Evolutionary conservation across 2,113 vertebrate species (phyloP), one percentile per base, ranked within the genome.

Genomic region (Ammospiza caudacuta): DNA sequence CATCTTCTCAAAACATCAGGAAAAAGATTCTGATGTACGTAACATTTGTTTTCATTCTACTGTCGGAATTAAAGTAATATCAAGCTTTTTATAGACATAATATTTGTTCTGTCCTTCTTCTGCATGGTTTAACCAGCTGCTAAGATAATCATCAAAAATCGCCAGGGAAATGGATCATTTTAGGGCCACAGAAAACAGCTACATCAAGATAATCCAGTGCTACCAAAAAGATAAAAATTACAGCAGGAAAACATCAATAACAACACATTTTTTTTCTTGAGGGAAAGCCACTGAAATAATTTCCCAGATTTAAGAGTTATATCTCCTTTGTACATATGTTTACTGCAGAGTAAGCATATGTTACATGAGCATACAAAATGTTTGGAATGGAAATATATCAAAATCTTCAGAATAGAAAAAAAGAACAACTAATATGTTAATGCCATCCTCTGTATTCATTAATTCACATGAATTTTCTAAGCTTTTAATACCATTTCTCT

Each of bases 1-100:
- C 91, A 84, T 87, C 83, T 94, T 94, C 94, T 89, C 87, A 94
- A 95, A 95, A 94, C 87, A 92, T 81, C 52, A 89, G 52, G 73
- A 81, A 95, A 92, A 94, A 79, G 28, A 88, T 89, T 95, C 92
- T 89, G 77, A 84, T 92, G 54, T 78, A 61, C 0, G 0, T 49
- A 89, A 84, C 35, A 49, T 93, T 94, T 94, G 64, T 91, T 94
- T 94, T 94, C 89, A 82, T 94, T 89, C 52, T 92, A 20, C 68
- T 90, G 59, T 35, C 6, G 4, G 63, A 96, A 88, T 83, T 89
- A 70, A 94, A 77, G 86, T 52, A 78, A 84, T 64, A 66, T 84
- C 69, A 75, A 74, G 44, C 44, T 94, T 92, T 95, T 93, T 87
- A 87, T 49, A 92, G 94, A 72, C 64, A 78, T n/a, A 87, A 64